Conservation (phyloP, 2,888 invertebrate genomes). For the Molanna angustata region DNA sequence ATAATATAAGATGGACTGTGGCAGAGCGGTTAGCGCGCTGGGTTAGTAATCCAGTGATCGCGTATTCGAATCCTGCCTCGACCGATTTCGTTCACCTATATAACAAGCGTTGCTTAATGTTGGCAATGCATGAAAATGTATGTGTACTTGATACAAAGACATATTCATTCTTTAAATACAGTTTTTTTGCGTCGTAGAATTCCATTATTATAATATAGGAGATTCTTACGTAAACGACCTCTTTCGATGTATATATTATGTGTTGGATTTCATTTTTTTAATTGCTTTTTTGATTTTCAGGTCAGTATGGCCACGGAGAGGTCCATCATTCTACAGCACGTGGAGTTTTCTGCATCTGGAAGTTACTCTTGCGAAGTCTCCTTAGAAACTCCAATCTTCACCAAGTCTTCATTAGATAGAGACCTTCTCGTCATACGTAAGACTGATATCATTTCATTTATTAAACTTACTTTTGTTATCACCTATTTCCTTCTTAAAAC, state of each 20-base stretch:
- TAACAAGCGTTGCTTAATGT: no score
- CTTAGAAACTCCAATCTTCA: constrained; percentile 70
- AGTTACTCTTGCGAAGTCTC: constrained; percentile 73
- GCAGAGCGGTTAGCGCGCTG: no score
- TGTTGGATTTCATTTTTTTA: neutral
- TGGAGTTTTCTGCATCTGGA: constrained; percentile 70
- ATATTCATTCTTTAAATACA: no score
- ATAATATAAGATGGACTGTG: no score
- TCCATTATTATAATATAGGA: neutral
- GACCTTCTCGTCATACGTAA: constrained; percentile 73
- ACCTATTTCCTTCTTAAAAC: neutral
- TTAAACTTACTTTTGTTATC: neutral
- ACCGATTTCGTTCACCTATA: no score
- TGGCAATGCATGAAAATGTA: no score
- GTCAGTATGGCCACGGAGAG: constrained; percentile 63
- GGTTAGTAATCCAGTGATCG: no score
- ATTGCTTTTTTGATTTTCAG: constrained; percentile 44
- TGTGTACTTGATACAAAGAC: no score
- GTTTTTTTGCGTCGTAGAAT: no score
- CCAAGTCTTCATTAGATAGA: constrained; percentile 65
- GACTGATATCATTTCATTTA: constrained; percentile 37
- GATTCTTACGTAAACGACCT: neutral
- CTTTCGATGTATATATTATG: neutral
- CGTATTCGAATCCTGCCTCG: no score
- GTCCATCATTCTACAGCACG: constrained; percentile 66